A percentile compares a stretch with the other conserved stretches of the same genome.
Evolutionary conservation across 2,888 invertebrate genomes (phyloP).

Genomic region (Xestia c-nigrum): DNA sequence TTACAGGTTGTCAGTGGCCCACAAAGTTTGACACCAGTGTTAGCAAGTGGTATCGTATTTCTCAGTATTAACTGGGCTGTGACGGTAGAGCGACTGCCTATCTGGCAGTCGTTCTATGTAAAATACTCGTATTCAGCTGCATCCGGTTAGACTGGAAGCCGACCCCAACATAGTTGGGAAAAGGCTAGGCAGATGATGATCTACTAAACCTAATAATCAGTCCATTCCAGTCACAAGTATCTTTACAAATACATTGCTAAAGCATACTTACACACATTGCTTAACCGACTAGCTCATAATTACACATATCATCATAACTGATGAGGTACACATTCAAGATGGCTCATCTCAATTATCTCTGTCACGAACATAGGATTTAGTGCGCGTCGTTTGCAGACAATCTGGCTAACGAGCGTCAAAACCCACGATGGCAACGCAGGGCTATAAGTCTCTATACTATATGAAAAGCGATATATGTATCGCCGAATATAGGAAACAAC

Average conservation of each 20-base stretch:
- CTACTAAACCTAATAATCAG: not conserved
- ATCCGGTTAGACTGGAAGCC: too few relatives aligned
- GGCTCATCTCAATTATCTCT: constrained; percentile 67
- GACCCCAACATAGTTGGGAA: too few relatives aligned
- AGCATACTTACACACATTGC: constrained; percentile 23
- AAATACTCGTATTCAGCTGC: too few relatives aligned
- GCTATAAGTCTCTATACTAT: constrained; percentile 11
- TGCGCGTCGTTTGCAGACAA: constrained; percentile 55
- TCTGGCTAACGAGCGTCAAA: constrained; percentile 61
- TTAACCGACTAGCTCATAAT: constrained; percentile 52
- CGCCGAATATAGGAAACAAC: not conserved
- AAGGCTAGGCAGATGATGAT: too few relatives aligned
- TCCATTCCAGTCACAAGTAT: not conserved
- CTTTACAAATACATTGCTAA: constrained; percentile 7
- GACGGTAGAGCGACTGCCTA: too few relatives aligned
- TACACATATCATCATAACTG: constrained; percentile 59
- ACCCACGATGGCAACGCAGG: constrained; percentile 52
- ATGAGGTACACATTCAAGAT: constrained; percentile 60
- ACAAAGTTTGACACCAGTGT: too few relatives aligned
- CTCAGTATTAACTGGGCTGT: too few relatives aligned
- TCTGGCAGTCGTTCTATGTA: too few relatives aligned
- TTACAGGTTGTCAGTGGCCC: too few relatives aligned
- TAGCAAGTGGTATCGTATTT: too few relatives aligned
- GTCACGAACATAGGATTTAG: constrained; percentile 65
- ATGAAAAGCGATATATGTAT: constrained; percentile 10